These are phyloP conservation scores for Tethea ocularis DNA, from an alignment of 2,888 invertebrate species.

Conservation along the genomic window DNA sequence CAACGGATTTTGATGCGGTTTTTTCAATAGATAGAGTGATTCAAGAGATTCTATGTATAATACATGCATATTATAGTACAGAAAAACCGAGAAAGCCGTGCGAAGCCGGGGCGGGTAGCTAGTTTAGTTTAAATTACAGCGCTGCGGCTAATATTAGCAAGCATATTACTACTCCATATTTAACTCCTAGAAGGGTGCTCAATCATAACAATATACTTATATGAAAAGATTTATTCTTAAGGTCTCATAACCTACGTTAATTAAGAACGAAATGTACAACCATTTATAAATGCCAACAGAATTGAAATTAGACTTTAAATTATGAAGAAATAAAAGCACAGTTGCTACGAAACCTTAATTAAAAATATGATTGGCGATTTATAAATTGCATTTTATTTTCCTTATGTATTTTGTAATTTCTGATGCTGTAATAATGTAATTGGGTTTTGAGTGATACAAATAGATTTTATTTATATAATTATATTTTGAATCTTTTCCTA, in stretches of 20 bases:
- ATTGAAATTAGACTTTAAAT: slow-evolving; percentile 1
- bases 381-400: background rate
- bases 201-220: background rate
- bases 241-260: slow-evolving; percentile 1
- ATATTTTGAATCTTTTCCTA: slow-evolving; percentile 14
- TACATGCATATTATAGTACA: no score
- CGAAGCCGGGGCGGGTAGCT: no score
- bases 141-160: background rate
- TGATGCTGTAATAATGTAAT: background rate
- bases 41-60: no score
- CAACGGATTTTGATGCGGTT: no score
- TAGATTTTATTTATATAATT: background rate
- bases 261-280: background rate
- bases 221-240: background rate
- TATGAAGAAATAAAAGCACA: slow-evolving; percentile 1
- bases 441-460: background rate
- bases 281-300: background rate
- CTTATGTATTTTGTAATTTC: background rate
- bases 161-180: background rate
- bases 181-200: background rate
- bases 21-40: no score
- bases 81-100: no score
- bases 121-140: no score
- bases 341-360: slow-evolving; percentile 4
- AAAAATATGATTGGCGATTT: background rate